Evolutionary conservation across 1,140 invertebrate species (phyloP).

Genomic region (Zophobas morio): DNA sequence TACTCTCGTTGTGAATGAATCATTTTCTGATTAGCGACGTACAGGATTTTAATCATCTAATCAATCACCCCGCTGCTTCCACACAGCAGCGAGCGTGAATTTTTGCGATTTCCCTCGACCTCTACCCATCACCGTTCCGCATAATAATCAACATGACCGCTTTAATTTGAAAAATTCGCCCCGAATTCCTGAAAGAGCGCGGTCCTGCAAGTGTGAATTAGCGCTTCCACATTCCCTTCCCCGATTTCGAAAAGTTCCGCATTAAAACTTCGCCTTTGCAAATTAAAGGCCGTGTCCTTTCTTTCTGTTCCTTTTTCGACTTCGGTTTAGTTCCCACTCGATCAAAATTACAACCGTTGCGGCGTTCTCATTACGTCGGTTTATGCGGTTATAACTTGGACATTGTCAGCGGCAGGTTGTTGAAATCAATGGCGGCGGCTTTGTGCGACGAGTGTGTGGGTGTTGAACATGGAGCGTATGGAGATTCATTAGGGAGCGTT

Average conservation of each 20-base stretch:
- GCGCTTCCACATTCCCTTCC: constrained; percentile 12
- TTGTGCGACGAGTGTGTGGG: constrained; percentile 17
- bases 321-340: not conserved
- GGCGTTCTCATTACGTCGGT: constrained; percentile 13
- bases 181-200: constrained; percentile 3
- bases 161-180: constrained; percentile 32
- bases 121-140: not conserved
- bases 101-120: not conserved
- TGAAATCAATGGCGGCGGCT: constrained; percentile 19
- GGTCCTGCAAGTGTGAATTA: constrained; percentile 26
- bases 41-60: too few species aligned
- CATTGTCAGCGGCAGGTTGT: constrained; percentile 24
- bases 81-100: not conserved
- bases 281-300: constrained; percentile 11
- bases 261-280: not conserved
- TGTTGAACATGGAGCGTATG: constrained; percentile 6
- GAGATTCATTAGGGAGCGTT: constrained; percentile 8
- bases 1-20: too few species aligned
- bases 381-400: constrained; percentile 26
- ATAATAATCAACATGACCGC: constrained; percentile 15
- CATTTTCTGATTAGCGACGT: too few species aligned
- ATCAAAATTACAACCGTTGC: not conserved
- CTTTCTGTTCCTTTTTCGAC: not conserved
- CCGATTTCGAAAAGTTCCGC: constrained; percentile 3
- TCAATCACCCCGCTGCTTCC: too few species aligned